These are phyloP conservation scores for Pseudochirops cupreus DNA, from an alignment of 2,797 vertebrate species.

Conservation along the genomic window DNA sequence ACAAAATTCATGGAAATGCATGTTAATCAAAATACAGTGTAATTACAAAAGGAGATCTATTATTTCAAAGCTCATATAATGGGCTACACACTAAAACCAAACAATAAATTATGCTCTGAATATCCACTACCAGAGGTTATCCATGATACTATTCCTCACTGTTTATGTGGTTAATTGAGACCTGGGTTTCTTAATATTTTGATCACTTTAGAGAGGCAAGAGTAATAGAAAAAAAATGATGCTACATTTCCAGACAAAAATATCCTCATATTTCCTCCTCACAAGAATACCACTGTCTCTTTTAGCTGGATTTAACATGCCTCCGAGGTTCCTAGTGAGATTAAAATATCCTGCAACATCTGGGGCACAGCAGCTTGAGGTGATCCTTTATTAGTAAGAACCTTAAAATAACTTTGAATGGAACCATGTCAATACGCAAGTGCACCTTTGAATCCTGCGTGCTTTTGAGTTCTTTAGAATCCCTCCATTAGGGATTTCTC, in stretches of 20 bases:
- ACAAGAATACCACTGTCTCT: background rate
- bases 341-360: slow-evolving; percentile 80
- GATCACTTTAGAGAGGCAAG: background rate
- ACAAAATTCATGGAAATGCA: background rate
- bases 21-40: background rate
- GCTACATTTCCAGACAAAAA: background rate
- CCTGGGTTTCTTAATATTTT: background rate
- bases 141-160: background rate
- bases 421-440: background rate
- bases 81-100: background rate
- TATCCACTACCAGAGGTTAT: background rate
- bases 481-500: accelerated
- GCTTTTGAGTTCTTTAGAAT: background rate
- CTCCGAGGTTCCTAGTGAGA: slow-evolving; percentile 63
- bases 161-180: background rate
- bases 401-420: background rate
- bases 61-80: background rate
- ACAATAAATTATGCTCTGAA: background rate
- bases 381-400: no score
- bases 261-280: no score
- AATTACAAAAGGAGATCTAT: background rate
- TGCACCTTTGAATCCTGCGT: background rate
- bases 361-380: background rate
- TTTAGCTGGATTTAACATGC: background rate
- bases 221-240: accelerated